These are phyloP conservation scores for Glomeris maerens DNA, from an alignment of 1,140 invertebrate genomes.

Conservation along the genomic window DNA sequence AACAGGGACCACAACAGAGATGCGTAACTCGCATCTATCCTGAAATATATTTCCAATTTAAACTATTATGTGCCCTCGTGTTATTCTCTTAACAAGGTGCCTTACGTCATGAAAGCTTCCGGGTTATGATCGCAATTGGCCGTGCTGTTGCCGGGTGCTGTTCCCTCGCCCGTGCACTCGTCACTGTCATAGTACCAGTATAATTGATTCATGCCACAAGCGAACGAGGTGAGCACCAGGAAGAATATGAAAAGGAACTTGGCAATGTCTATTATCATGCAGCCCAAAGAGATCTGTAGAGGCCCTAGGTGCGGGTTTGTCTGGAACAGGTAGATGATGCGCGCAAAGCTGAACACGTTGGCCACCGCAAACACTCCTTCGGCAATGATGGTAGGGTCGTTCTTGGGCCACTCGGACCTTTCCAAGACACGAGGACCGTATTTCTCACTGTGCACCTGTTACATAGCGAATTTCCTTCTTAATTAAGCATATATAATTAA, in stretches of 20 bases:
- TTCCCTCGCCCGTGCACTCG: slow-evolving; percentile 10
- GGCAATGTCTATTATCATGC: slow-evolving; percentile 41
- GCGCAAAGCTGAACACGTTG: slow-evolving; percentile 43
- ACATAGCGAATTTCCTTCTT: no score
- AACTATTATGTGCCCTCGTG: background rate
- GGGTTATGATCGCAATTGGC: slow-evolving; percentile 19
- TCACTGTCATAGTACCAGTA: slow-evolving; percentile 38
- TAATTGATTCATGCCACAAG: slow-evolving; percentile 37
- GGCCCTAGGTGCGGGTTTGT: slow-evolving; percentile 43
- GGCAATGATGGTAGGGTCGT: slow-evolving; percentile 42
- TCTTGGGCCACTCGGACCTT: slow-evolving; percentile 39
- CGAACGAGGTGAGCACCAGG: slow-evolving; percentile 30
- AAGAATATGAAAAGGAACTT: slow-evolving; percentile 39
- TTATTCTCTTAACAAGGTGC: slow-evolving; percentile 1
- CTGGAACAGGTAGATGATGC: slow-evolving; percentile 43
- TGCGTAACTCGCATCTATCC: slow-evolving; percentile 36
- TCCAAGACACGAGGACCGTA: slow-evolving; percentile 21
- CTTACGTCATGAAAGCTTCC: slow-evolving; percentile 28
- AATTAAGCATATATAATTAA: no score
- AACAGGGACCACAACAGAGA: slow-evolving; percentile 43
- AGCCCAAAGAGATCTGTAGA: slow-evolving; percentile 41
- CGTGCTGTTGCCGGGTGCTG: slow-evolving; percentile 14
- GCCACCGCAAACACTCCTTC: slow-evolving; percentile 43
- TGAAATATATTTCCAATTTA: slow-evolving; percentile 20
- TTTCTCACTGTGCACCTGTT: slow-evolving; percentile 14